These are phyloP conservation scores for Loriculus beryllinus DNA, from an alignment of 2,797 vertebrate genomes.

Conservation along the genomic window DNA sequence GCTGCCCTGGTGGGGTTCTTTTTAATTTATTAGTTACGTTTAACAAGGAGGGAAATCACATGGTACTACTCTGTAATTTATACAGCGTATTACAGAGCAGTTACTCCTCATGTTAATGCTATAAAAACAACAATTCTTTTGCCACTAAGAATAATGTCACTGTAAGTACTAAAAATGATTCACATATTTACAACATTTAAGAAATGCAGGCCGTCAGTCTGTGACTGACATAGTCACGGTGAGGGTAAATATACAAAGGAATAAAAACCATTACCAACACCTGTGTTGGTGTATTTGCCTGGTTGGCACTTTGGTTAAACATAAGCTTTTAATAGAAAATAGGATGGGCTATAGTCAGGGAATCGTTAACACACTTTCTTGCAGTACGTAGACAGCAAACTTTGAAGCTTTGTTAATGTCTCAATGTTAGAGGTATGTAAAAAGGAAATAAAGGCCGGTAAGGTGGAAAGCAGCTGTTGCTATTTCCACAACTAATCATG, in stretches of 20 bases:
- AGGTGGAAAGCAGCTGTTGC: not conserved
- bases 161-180: not conserved
- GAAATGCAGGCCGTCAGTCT: not conserved
- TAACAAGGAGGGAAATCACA: not conserved
- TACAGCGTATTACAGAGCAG: not conserved
- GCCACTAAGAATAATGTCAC: not conserved
- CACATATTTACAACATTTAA: not conserved
- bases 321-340: not conserved
- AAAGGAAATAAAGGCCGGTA: not conserved
- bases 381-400: not conserved
- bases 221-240: not conserved
- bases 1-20: not conserved
- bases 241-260: not conserved
- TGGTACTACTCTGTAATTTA: not conserved
- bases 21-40: not conserved
- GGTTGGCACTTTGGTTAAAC: not conserved
- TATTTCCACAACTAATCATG: not conserved
- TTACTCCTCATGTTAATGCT: not conserved
- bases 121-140: not conserved
- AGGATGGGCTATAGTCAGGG: not conserved
- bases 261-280: not conserved
- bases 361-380: not conserved
- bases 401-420: not conserved
- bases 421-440: not conserved
- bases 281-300: not conserved